Evolutionary conservation across 2,797 vertebrate genomes (phyloP).

Genomic region (Triplophysa yarkandensis): DNA sequence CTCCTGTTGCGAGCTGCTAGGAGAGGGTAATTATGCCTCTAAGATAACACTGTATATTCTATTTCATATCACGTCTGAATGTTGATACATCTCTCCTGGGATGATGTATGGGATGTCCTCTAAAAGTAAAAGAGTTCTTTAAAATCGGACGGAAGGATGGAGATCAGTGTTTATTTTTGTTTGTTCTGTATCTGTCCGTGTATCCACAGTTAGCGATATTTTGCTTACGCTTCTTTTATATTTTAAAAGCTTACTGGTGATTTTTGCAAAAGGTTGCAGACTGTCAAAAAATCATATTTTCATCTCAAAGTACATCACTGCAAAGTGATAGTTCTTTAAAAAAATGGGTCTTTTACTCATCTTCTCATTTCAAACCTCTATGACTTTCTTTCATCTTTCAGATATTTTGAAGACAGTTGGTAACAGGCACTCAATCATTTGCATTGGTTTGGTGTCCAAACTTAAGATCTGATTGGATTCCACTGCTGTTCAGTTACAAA

Average conservation of each 20-base stretch:
- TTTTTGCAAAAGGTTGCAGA: neutral
- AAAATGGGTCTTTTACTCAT: no score
- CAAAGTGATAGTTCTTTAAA: no score
- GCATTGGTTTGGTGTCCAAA: no score
- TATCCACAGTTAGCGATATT: neutral
- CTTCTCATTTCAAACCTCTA: no score
- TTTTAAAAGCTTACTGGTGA: neutral
- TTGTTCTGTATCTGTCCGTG: neutral
- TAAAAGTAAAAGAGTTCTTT: constrained; percentile 30
- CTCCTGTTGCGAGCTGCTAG: constrained; percentile 31
- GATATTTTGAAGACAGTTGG: no score
- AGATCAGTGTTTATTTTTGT: neutral
- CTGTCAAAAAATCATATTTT: neutral
- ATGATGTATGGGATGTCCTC: constrained; percentile 29
- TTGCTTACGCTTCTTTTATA: neutral
- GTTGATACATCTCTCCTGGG: constrained; percentile 38
- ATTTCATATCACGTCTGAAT: constrained; percentile 47
- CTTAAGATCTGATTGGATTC: no score
- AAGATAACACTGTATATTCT: constrained; percentile 51
- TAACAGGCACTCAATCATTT: no score
- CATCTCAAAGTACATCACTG: neutral
- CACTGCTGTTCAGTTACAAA: no score
- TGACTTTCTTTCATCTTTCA: no score
- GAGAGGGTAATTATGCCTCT: constrained; percentile 60
- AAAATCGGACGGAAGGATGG: neutral